A percentile compares a stretch with the other conserved stretches of the same genome.
phyloP scores from a whole-genome alignment of 2,797 vertebrate species.

The Tangara arthus region DNA sequence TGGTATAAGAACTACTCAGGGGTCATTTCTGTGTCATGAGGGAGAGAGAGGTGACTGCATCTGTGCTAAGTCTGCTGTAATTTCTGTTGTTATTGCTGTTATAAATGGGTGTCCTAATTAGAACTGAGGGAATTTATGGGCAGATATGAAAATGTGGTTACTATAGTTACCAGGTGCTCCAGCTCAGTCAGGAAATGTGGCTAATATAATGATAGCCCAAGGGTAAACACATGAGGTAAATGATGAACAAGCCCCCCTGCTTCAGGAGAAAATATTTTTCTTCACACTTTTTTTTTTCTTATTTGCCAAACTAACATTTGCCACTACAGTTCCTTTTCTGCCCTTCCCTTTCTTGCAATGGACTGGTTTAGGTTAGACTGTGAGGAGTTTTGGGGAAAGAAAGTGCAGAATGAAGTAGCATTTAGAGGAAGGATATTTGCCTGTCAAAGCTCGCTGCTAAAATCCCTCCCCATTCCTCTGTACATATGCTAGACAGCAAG shows the following conservation, averaged over 20 bases:
- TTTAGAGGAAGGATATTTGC: neutral
- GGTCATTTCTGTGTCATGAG: neutral
- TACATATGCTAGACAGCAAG: neutral
- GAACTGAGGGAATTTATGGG: conserved; percentile 42
- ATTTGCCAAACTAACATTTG: neutral
- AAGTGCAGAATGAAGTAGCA: neutral
- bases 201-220: conserved; percentile 43
- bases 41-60: neutral
- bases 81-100: conserved; percentile 34
- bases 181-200: conserved; percentile 24
- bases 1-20: neutral
- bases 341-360: neutral
- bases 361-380: neutral
- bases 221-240: conserved; percentile 50
- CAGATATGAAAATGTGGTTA: conserved; percentile 62
- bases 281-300: neutral
- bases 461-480: neutral
- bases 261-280: conserved; percentile 7
- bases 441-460: neutral
- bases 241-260: neutral
- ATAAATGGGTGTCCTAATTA: conserved; percentile 59
- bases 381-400: neutral
- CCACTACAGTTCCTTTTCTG: neutral
- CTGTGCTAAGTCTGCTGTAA: neutral
- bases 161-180: conserved; percentile 64